Evolutionary conservation across 2,888 invertebrate genomes (phyloP).

Genomic region (Lasiommata megera): DNA sequence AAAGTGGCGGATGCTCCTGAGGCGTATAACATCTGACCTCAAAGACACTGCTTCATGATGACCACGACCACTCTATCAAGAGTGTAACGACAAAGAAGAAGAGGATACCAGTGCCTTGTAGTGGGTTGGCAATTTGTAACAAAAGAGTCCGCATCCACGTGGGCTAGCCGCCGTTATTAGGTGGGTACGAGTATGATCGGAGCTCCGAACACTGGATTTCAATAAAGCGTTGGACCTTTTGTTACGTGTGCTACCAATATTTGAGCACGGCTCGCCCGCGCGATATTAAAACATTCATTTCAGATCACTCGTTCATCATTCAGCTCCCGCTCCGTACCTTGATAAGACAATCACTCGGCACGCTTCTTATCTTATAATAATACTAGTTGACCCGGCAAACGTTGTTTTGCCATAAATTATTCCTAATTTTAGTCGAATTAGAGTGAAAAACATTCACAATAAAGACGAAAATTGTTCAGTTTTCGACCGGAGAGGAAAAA

Average conservation of each 20-base stretch:
- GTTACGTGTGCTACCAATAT: slow-evolving; percentile 75
- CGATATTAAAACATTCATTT: slow-evolving; percentile 77
- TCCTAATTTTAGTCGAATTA: too few relatives aligned
- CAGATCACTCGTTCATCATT: slow-evolving; percentile 45
- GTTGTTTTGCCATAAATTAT: too few relatives aligned
- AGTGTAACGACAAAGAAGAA: too few relatives aligned
- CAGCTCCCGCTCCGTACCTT: slow-evolving; percentile 17
- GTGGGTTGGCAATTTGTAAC: neutral
- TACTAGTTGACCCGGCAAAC: too few relatives aligned
- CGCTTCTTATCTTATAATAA: neutral
- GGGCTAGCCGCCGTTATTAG: slow-evolving; percentile 58
- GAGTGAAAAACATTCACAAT: too few relatives aligned
- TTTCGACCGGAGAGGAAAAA: too few relatives aligned
- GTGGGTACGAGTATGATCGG: slow-evolving; percentile 70
- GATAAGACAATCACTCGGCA: slow-evolving; percentile 11
- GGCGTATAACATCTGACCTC: too few relatives aligned
- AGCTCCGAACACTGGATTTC: slow-evolving; percentile 63
- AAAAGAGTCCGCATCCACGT: slow-evolving; percentile 34
- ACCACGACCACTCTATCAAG: too few relatives aligned
- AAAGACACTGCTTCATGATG: too few relatives aligned
- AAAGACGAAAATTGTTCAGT: too few relatives aligned
- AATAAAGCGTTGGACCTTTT: slow-evolving; percentile 68
- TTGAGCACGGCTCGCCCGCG: slow-evolving; percentile 56
- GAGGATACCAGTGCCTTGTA: too few relatives aligned
- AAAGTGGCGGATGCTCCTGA: too few relatives aligned